phyloP scores from a whole-genome alignment of 2,113 vertebrate species.

The Chaetops frenatus region DNA sequence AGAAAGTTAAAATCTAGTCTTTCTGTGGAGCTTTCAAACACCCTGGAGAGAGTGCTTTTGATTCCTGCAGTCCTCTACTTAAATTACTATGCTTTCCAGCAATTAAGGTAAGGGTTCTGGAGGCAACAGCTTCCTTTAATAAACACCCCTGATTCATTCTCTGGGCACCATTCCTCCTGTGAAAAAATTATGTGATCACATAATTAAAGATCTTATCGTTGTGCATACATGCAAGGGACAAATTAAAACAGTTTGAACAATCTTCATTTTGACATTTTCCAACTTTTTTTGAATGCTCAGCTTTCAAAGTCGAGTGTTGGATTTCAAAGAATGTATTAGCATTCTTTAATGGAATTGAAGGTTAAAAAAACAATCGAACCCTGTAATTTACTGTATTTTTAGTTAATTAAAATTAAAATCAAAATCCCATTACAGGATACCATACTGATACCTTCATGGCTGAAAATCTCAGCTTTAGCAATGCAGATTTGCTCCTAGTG shows the following conservation, averaged over 20 bases:
- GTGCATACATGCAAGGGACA: background rate
- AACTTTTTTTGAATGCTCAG: background rate
- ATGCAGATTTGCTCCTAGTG: background rate
- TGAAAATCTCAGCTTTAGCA: background rate
- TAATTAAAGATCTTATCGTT: slow-evolving; percentile 45
- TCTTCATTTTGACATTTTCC: background rate
- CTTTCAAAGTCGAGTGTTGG: background rate
- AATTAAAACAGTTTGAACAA: slow-evolving; percentile 23
- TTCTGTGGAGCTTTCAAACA: background rate
- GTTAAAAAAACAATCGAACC: background rate
- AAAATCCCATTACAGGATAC: background rate
- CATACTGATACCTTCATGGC: background rate
- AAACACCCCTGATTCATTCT: slow-evolving; percentile 14
- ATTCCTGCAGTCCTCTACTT: background rate
- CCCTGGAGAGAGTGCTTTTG: background rate
- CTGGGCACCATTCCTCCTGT: background rate
- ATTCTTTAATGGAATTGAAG: background rate
- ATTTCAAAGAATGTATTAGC: slow-evolving; percentile 4
- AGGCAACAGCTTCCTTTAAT: slow-evolving; percentile 30
- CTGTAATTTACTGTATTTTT: background rate
- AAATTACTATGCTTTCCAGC: background rate
- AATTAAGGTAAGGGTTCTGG: slow-evolving; percentile 23
- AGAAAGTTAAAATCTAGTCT: background rate
- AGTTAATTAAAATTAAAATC: slow-evolving; percentile 24
- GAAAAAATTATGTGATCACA: slow-evolving; percentile 44